Evolutionary conservation across 1,140 invertebrate species (phyloP).

Genomic region (Pseudomyrmex dendroicus): DNA sequence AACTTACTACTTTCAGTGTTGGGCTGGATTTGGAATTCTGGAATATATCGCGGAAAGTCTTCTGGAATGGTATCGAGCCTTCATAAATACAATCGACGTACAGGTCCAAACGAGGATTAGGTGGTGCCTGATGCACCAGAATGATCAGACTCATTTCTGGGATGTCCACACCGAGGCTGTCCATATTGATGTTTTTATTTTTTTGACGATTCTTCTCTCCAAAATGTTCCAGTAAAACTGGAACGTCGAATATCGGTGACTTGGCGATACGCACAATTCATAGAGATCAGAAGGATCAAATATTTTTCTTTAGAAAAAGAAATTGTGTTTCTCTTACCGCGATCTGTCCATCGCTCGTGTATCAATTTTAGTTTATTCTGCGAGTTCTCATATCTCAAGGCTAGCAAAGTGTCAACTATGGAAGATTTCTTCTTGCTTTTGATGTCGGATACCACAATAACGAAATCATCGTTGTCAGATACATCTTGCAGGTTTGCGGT

Average conservation of each 20-base stretch:
- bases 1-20: conserved; percentile 78
- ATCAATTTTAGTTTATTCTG: conserved; percentile 88
- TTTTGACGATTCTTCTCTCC: conserved; percentile 82
- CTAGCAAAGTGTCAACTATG: conserved; percentile 87
- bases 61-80: conserved; percentile 84
- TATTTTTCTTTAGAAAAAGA: background rate
- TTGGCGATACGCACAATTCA: background rate
- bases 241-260: conserved; percentile 11
- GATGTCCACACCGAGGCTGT: conserved; percentile 84
- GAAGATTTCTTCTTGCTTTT: conserved; percentile 86
- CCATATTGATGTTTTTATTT: conserved; percentile 85
- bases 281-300: background rate
- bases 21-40: conserved; percentile 59
- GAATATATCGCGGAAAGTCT: conserved; percentile 84
- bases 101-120: conserved; percentile 85
- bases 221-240: conserved; percentile 87
- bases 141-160: conserved; percentile 86
- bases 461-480: conserved; percentile 87
- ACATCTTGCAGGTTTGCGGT: conserved; percentile 86
- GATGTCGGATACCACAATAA: conserved; percentile 87
- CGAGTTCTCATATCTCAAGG: conserved; percentile 87
- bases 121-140: conserved; percentile 85
- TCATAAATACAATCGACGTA: conserved; percentile 87
- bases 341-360: conserved; percentile 87
- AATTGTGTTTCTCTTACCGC: conserved; percentile 84